Evolutionary conservation across 1,140 invertebrate species (phyloP), one percentile per base, ranked within the genome.

Genomic region (Chironomus tepperi): DNA sequence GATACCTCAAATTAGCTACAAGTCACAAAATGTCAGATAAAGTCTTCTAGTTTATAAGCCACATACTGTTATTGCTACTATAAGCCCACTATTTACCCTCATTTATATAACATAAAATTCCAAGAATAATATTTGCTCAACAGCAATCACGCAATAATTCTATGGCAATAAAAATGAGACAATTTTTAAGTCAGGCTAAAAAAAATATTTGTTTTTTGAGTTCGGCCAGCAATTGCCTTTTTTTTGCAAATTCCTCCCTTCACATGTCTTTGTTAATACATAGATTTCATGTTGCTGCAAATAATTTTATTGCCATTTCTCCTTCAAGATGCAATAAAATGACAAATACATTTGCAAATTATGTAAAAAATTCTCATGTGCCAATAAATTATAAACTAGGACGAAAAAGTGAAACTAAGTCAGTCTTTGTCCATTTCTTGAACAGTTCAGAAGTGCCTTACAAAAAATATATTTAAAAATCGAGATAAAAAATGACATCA

Each of bases 221-320:
- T 57, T 57, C 47, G 47, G 15, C 47, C 47, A 57, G 12, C 47
- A 57, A 57, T 57, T 57, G 47, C 47, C n/a, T 57, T 57, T n/a
- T 47, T 15, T 57, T 15, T 57, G 12, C 47, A n/a, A 57, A n/a
- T 57, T 12, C 47, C 47, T 57, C 47, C n/a, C 47, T 57, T 57
- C 47, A 57, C 15, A n/a, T 57, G n/a, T 57, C 47, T 57, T n/a
- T 57, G 47, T 2, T 2, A 2, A 5, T 34, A 34, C 10, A 57
- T n/a, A 57, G 12, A 57, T 57, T n/a, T 15, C n/a, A 15, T 57
- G 47, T 57, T 57, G 12, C n/a, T 12, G n/a, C 47, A 57, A 57
- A 57, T 57, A n/a, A n/a, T 57, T 57, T 57, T 57, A 57, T 57
- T 57, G 47, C 47, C 47, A 57, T 57, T 57, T 57, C 47, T 57